Base-by-base conservation (phyloP, 1,140 invertebrate genomes). In the Nephila pilipes region DNA sequence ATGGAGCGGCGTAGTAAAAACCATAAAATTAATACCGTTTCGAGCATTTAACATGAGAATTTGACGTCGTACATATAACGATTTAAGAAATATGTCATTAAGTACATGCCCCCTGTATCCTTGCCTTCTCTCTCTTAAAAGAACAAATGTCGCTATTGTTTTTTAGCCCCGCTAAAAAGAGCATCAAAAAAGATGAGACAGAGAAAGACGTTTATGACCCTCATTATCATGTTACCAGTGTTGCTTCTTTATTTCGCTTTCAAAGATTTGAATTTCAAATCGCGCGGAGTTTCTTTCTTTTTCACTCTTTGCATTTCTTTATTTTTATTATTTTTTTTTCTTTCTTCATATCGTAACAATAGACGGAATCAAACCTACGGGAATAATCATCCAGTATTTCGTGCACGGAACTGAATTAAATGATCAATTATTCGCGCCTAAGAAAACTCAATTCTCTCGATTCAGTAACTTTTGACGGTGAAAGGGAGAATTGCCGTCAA, bases 21-120 rank as follows among this genome's bases (percentile, higher is more conserved):
- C 92, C 92, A 89, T 93, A 93, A 93, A 93, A 93, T 93, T 93
- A 93, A 93, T 93, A 93, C 79, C 54, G 60, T 89, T 93, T 93
- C 81, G 83, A 93, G 92, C 75, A 89, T 80, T 89, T 93, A 93
- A 93, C 92, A 89, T 54, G 69, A 87, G 91, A 80, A 87, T 75
- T 58, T 83, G 92, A 46, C 85, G 87, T 88, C 87, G 92, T 83
- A 93, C 85, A 89, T 79, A 58, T n/a, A 60, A 36, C 92, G 75
- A 93, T 88, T 89, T 81, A 83, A 88, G 79, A 81, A 93, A 88
- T 88, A 88, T 83, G 69, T 93, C 85, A 93, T 88, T 93, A 88
- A 93, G 38, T 88, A 89, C 69, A 89, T 89, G 87, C 60, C 87
- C 85, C 87, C 85, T 93, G 46, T 85, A 92, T 75, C 90, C 80